Evolutionary conservation across 2,888 invertebrate genomes (phyloP), one percentile per base, ranked within the genome.

Genomic region (Leucophenga maculata): DNA sequence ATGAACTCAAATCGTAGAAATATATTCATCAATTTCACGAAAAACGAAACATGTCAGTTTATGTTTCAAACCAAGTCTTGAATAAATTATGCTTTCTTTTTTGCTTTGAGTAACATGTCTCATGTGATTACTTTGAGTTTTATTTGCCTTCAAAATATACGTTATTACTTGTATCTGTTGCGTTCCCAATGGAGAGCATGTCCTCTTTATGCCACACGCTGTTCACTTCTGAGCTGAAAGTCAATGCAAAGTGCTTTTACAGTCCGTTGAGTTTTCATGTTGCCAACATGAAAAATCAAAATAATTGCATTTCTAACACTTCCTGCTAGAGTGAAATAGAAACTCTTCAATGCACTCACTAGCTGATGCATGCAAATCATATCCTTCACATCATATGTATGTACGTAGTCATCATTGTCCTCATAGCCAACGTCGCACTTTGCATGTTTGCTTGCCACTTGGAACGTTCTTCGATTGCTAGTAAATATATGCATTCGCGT

Each of bases 241-340:
- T 39, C 39, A 39, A 39, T 39, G 39, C 11, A 39, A 39, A 6
- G 11, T 39, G 1, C 50, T 50, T 50, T 18, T 1, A 16, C 6
- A 16, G n/a, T 50, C 16, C 50, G n/a, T n/a, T 16, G 50, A 50
- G 50, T 50, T 50, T 50, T 50, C 62, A 62, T 46, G 14, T n/a
- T n/a, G 26, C 6, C 62, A 46, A 62, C 46, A 62, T 62, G 66
- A 65, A 71, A 77, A 77, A 74, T 78, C 80, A 75, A 76, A 78
- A 78, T 82, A 82, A 78, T 82, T 82, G 82, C 80, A 77, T 72
- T 69, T 72, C 78, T 78, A 78, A 82, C 80, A 76, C 80, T 52
- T 18, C 1, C 64, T 46, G 20, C 60, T 65, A 65, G 50, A 1
- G 11, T 8, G 50, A n/a, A 50, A 18, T 1, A 50, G 50, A 50